A percentile compares a stretch with the other conserved stretches of the same genome.
Conservation (phyloP, 2,888 invertebrate species). For the Lasioglossum pauxillum region DNA sequence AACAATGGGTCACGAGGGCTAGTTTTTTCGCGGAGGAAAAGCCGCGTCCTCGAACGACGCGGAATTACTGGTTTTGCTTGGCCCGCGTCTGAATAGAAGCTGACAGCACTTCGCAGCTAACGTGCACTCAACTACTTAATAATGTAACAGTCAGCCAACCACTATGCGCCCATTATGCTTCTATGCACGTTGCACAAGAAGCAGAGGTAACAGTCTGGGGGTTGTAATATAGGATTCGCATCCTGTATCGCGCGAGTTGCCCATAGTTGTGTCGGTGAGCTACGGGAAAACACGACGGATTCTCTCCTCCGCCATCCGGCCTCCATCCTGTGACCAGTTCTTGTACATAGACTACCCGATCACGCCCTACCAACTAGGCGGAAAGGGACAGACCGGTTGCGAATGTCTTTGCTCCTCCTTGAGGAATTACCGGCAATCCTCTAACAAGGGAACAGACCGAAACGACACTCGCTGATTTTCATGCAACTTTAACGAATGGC, state of each 20-base stretch:
- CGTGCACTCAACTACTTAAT: slow-evolving; percentile 82
- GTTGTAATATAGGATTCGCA: slow-evolving; percentile 70
- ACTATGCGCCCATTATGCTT: slow-evolving; percentile 79
- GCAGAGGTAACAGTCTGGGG: slow-evolving; percentile 66
- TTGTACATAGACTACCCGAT: slow-evolving; percentile 20
- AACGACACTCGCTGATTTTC: not conserved
- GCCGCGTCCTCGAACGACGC: slow-evolving; percentile 17
- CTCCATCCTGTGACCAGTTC: not conserved
- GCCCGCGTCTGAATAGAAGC: slow-evolving; percentile 75
- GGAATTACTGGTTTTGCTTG: slow-evolving; percentile 67
- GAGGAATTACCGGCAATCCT: slow-evolving; percentile 48
- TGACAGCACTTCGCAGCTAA: slow-evolving; percentile 80
- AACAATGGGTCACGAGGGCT: slow-evolving; percentile 9
- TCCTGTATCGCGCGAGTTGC: slow-evolving; percentile 59
- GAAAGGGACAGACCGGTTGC: not conserved
- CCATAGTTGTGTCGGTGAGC: slow-evolving; percentile 52
- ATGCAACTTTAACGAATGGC: not conserved
- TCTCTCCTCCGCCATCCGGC: not conserved
- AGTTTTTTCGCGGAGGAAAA: slow-evolving; percentile 35
- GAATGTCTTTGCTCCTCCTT: slow-evolving; percentile 34
- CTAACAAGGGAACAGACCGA: not conserved
- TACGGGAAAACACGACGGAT: slow-evolving; percentile 41
- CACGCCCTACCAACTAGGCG: not conserved
- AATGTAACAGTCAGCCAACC: slow-evolving; percentile 81
- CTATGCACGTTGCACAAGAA: slow-evolving; percentile 75